Base-by-base conservation (phyloP, 2,888 invertebrate genomes). In the Zaprionus obscuricornis region DNA sequence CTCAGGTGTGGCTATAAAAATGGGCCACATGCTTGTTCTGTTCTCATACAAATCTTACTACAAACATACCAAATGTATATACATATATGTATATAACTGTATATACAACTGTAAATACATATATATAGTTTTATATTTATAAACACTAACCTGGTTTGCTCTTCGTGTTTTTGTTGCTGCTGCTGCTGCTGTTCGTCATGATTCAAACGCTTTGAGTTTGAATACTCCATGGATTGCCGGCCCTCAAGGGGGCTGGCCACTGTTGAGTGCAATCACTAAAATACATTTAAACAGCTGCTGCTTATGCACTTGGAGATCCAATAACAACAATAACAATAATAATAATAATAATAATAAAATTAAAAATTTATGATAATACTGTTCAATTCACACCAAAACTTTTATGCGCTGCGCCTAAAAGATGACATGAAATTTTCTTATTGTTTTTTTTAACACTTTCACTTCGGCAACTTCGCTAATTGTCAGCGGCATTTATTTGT, bases 171-270 rank as follows among this genome's bases (percentile, higher is more conserved):
- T 16, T 49, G 51, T 20, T 57, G 46, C 17, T 37, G 54, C 20
- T 37, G 43, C 31, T 47, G 52, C 42, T 54, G 54, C 26, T 63
- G 57, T 10, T 69, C 58, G 55, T 62, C 67, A 36, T 79, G 74
- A 84, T 72, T 88, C 86, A 88, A 79, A 88, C 86, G 74, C 74
- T 85, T 82, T 69, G 89, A 85, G 81, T 84, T 89, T 85, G 89
- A 88, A 90, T 88, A 89, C 89, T 90, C 90, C 90, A 90, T 90
- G 89, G 86, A 87, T 88, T 85, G 90, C 90, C 90, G 89, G 90
- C 90, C 90, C 90, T 89, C 88, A 85, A 84, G 76, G 88, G 90
- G 90, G 90, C 90, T 88, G 90, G 89, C 90, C 87, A 70, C 79
- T 83, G 77, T 84, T 86, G 77, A 75, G 72, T 79, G 83, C 79